Conservation (phyloP, 2,113 vertebrate species). For the Hemiscyllium ocellatum region DNA sequence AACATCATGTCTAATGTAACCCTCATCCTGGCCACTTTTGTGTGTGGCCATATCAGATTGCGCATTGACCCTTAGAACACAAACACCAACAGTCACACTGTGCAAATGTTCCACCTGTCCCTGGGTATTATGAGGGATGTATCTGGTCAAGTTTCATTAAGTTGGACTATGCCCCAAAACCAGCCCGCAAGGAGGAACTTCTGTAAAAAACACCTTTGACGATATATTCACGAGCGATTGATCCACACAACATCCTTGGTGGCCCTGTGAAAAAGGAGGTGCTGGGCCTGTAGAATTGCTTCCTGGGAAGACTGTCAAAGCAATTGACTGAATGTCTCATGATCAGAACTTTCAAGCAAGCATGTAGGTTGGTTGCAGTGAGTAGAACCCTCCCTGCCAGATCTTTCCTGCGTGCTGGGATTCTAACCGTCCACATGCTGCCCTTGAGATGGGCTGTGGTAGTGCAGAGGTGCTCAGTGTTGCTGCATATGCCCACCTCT, state of each 20-base stretch:
- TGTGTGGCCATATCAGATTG: no score
- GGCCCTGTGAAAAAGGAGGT: background rate
- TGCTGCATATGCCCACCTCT: background rate
- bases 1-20: background rate
- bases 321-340: background rate
- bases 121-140: no score
- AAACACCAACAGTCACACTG: no score
- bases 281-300: background rate
- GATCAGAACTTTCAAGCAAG: background rate
- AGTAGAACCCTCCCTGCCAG: background rate
- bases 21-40: background rate
- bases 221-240: background rate
- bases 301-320: background rate
- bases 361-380: background rate
- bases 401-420: background rate
- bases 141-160: no score
- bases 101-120: no score
- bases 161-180: no score
- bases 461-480: background rate
- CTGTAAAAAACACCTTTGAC: background rate
- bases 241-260: background rate
- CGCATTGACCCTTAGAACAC: no score
- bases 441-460: no score
- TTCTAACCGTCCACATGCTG: background rate
- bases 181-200: no score